These are phyloP conservation scores for Aspidoscelis tigris DNA, from an alignment of 2,113 vertebrate species.

Conservation along the genomic window DNA sequence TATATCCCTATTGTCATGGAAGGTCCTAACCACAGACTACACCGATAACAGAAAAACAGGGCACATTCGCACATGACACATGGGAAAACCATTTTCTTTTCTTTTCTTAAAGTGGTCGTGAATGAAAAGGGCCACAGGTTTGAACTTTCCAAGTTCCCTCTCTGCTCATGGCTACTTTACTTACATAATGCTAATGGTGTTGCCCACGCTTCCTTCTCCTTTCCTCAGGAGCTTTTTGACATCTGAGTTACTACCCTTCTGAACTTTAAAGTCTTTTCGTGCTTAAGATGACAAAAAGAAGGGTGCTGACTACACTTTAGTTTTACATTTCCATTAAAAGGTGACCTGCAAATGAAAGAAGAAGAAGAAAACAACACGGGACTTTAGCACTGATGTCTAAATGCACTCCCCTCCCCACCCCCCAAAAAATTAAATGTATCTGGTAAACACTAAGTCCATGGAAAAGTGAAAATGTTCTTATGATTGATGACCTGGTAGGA, in stretches of 20 bases:
- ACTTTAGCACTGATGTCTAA: slow-evolving; percentile 69
- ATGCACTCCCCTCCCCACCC: slow-evolving; percentile 39
- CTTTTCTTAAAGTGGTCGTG: slow-evolving; percentile 34
- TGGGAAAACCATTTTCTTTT: slow-evolving; percentile 26
- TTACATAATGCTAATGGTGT: slow-evolving; percentile 37
- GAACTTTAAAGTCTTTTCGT: slow-evolving; percentile 50
- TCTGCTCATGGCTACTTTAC: slow-evolving; percentile 6
- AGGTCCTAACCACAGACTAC: not conserved
- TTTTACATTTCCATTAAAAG: slow-evolving; percentile 74
- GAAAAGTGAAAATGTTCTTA: not conserved
- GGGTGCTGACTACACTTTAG: slow-evolving; percentile 67
- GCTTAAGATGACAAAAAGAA: slow-evolving; percentile 67
- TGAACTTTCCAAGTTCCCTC: slow-evolving; percentile 37
- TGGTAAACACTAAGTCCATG: slow-evolving; percentile 25
- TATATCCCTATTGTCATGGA: not conserved
- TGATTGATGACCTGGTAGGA: not conserved
- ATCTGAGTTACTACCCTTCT: slow-evolving; percentile 53
- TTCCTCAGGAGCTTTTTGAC: slow-evolving; percentile 30
- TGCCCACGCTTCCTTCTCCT: slow-evolving; percentile 61
- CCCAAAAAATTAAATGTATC: slow-evolving; percentile 50
- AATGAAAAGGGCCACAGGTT: slow-evolving; percentile 37
- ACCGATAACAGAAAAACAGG: not conserved
- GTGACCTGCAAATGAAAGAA: slow-evolving; percentile 71
- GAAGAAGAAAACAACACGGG: slow-evolving; percentile 64
- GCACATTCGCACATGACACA: not conserved